phyloP scores from a whole-genome alignment of 2,113 vertebrate species.

The Rhea americana region DNA sequence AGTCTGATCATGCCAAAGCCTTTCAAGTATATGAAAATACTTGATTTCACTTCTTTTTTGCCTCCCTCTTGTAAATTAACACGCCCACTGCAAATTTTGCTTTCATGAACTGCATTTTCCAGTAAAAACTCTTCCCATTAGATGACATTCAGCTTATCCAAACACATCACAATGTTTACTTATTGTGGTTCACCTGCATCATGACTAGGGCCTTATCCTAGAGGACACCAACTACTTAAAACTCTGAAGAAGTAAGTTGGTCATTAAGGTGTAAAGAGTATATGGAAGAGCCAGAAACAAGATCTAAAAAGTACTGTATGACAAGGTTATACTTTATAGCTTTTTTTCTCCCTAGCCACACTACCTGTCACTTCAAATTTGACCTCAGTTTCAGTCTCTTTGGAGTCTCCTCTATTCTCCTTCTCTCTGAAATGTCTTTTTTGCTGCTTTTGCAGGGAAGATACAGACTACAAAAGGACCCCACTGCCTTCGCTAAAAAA shows the following conservation, averaged over 20 bases:
- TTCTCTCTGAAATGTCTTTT: neutral
- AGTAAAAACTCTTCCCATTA: too few species aligned
- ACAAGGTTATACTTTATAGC: neutral
- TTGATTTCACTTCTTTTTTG: too few species aligned
- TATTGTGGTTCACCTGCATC: neutral
- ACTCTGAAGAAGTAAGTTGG: neutral
- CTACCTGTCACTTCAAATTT: neutral
- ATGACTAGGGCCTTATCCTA: neutral
- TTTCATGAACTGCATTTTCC: too few species aligned
- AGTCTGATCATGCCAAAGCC: too few species aligned
- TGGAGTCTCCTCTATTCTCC: neutral
- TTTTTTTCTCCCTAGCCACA: neutral
- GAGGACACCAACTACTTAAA: neutral
- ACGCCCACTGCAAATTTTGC: too few species aligned
- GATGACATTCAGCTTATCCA: neutral
- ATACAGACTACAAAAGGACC: neutral
- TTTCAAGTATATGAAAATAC: too few species aligned
- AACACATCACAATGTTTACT: neutral
- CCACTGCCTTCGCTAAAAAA: neutral
- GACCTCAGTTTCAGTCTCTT: neutral
- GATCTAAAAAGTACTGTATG: neutral
- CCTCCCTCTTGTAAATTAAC: too few species aligned
- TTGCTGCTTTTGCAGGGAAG: neutral
- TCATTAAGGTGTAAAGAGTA: neutral
- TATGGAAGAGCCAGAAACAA: neutral